phyloP scores from a whole-genome alignment of 2,797 vertebrate genomes.

The Nyctibius grandis region DNA sequence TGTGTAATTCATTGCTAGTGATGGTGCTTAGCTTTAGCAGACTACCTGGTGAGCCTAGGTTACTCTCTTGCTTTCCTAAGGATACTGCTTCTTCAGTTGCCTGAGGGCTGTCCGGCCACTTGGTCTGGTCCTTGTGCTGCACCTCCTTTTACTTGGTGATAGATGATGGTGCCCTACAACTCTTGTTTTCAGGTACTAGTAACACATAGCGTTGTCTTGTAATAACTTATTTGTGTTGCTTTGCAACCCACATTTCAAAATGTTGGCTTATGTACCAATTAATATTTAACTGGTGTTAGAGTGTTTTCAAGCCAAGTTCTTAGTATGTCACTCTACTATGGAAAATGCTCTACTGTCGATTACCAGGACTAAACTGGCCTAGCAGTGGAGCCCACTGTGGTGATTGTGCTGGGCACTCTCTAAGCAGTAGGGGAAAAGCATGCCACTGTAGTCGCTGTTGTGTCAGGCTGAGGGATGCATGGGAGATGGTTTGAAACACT shows the following conservation, averaged over 20 bases:
- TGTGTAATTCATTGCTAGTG: not conserved
- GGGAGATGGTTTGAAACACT: not conserved
- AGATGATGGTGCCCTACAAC: not conserved
- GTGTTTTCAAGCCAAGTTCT: not conserved
- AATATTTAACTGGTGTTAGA: not conserved
- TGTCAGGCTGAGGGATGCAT: not conserved
- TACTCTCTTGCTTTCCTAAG: not conserved
- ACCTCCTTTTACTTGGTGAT: not conserved
- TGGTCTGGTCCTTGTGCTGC: not conserved
- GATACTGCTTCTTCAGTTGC: not conserved
- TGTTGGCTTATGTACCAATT: not conserved
- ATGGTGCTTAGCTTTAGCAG: not conserved
- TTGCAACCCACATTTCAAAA: not conserved
- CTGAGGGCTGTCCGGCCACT: not conserved
- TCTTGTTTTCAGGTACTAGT: not conserved
- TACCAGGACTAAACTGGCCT: not conserved
- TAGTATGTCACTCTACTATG: not conserved
- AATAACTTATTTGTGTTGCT: not conserved
- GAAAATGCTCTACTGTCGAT: not conserved
- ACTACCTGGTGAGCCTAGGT: not conserved
- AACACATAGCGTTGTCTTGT: fast-evolving
- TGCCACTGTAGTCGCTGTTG: not conserved
- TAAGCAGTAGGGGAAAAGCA: not conserved
- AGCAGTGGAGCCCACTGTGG: not conserved
- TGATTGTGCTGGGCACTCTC: not conserved